Evolutionary conservation across 2,113 vertebrate genomes (phyloP).

Genomic region (Argyrosomus japonicus): DNA sequence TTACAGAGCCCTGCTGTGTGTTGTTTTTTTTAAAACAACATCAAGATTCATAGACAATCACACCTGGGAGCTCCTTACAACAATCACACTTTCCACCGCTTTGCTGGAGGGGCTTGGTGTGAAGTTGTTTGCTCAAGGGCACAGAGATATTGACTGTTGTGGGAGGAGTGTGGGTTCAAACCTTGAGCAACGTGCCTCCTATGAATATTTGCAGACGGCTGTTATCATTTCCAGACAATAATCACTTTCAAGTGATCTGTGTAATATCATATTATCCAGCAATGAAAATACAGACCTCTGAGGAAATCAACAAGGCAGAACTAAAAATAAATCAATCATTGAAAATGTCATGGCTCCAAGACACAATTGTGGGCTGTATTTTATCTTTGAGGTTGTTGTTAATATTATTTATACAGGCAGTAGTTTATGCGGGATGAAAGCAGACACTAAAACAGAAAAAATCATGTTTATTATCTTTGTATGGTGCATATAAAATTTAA

Average conservation of each 20-base stretch:
- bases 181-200: constrained; percentile 2
- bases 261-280: constrained; percentile 33
- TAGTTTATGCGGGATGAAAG: constrained; percentile 6
- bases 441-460: background rate
- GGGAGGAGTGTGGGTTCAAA: constrained; percentile 24
- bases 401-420: constrained; percentile 11
- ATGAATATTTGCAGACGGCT: constrained; percentile 24
- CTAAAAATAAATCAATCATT: constrained; percentile 52
- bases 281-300: constrained; percentile 23
- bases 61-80: constrained; percentile 20
- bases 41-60: constrained; percentile 8
- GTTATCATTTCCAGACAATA: constrained; percentile 23
- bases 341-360: constrained; percentile 34
- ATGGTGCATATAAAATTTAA: constrained; percentile 1
- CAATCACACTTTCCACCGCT: constrained; percentile 19
- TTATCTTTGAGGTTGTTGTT: constrained; percentile 12
- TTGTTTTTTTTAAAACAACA: constrained; percentile 6
- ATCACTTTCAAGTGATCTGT: constrained; percentile 28
- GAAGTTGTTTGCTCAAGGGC: constrained; percentile 54
- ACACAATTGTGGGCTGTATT: constrained; percentile 1
- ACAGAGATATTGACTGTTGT: constrained; percentile 21
- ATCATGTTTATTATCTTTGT: background rate
- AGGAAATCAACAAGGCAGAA: constrained; percentile 45
- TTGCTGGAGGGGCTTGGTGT: constrained; percentile 16
- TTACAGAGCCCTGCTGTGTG: background rate